A percentile compares a stretch with the other conserved stretches of the same genome.
phyloP scores from a whole-genome alignment of 1,140 invertebrate species.

The Drosophila sp. region DNA sequence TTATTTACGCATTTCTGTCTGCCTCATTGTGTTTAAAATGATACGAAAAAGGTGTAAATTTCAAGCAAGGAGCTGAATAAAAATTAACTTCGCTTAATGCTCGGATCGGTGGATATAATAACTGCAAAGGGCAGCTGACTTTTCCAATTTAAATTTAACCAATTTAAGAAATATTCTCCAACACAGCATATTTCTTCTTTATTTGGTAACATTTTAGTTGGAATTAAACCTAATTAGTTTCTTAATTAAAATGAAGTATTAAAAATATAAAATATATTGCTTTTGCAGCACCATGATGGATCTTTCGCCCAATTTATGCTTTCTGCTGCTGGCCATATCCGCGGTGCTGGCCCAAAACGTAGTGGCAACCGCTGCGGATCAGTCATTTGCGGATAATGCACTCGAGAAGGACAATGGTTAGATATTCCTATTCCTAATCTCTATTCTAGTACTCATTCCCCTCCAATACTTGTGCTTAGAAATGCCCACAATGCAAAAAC shows the following conservation, averaged over 20 bases:
- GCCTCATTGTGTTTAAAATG: neutral
- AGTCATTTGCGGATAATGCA: conserved; percentile 34
- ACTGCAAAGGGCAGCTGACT: too few relatives aligned
- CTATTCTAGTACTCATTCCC: too few relatives aligned
- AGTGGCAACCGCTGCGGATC: conserved; percentile 33
- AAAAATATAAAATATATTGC: neutral
- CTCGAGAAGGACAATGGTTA: conserved; percentile 53
- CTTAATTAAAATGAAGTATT: too few relatives aligned
- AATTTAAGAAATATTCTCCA: too few relatives aligned
- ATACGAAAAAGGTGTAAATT: neutral
- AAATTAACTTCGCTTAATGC: too few relatives aligned
- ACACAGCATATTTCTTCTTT: too few relatives aligned
- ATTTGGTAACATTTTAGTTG: too few relatives aligned
- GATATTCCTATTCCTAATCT: neutral
- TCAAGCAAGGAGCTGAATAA: too few relatives aligned
- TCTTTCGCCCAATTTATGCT: conserved; percentile 21
- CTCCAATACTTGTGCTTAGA: conserved; percentile 29
- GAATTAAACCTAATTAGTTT: too few relatives aligned
- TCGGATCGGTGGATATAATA: too few relatives aligned
- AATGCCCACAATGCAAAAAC: conserved; percentile 52
- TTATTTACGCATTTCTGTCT: neutral
- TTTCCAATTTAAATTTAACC: too few relatives aligned
- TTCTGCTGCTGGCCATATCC: conserved; percentile 52
- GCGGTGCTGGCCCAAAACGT: conserved; percentile 44
- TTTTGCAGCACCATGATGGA: conserved; percentile 8